Conservation (phyloP, 2,888 invertebrate species). For the Allygus modestus region DNA sequence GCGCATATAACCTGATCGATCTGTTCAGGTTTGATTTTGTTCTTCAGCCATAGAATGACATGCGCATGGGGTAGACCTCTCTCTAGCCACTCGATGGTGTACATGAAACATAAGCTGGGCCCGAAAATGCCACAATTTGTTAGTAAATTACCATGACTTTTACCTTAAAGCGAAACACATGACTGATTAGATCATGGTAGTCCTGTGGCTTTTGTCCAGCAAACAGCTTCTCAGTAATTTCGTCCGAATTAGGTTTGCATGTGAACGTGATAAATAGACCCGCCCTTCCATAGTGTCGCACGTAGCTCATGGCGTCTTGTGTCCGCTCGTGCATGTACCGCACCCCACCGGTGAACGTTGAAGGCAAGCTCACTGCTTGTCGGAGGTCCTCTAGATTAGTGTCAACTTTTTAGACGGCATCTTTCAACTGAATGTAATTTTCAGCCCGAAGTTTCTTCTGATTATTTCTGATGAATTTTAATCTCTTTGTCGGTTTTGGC, state of each 20-base stretch:
- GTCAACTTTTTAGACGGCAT: conserved; percentile 67
- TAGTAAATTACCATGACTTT: conserved; percentile 66
- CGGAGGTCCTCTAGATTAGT: conserved; percentile 63
- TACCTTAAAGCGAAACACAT: conserved; percentile 71
- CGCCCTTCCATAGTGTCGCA: conserved; percentile 72
- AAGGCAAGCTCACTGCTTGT: conserved; percentile 70
- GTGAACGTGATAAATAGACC: conserved; percentile 73
- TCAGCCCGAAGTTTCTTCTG: conserved; percentile 68
- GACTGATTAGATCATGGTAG: conserved; percentile 70
- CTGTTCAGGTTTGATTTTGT: conserved; percentile 67
- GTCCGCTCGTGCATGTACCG: conserved; percentile 73
- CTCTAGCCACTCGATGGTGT: conserved; percentile 72
- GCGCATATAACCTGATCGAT: conserved; percentile 72
- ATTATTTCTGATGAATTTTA: conserved; percentile 66
- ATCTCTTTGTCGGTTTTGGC: conserved; percentile 68
- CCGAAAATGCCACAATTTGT: conserved; percentile 70
- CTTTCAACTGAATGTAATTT: conserved; percentile 69
- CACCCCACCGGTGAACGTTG: conserved; percentile 72
- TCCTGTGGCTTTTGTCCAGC: conserved; percentile 67
- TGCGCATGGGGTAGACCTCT: conserved; percentile 71
- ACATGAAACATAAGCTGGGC: conserved; percentile 68
- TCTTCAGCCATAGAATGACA: conserved; percentile 70
- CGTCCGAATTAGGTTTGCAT: conserved; percentile 72
- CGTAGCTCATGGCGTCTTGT: conserved; percentile 73
- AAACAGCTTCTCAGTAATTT: conserved; percentile 70